Evolutionary conservation across 2,888 invertebrate species (phyloP), one percentile per base, ranked within the genome.

Genomic region (Platycnemis pennipes): DNA sequence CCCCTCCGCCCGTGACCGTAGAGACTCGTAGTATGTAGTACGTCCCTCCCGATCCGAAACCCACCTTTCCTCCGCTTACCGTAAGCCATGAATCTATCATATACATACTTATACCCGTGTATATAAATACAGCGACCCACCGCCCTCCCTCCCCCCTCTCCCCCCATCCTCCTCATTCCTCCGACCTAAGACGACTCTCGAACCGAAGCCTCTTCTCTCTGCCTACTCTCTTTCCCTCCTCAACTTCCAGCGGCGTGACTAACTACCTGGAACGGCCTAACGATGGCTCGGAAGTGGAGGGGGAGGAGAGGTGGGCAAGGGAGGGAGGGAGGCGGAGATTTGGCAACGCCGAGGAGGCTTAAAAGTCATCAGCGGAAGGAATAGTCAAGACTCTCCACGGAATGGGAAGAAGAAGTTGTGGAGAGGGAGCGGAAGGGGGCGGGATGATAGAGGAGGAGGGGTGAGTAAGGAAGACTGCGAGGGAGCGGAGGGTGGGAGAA

Each of bases 181-280:
- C 42, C 49, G 49, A 11, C 49, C 49, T 3, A 3, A 11, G 49
- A 3, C 49, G 11, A 11, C 49, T 11, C 49, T 49, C 26, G n/a
- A 49, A 49, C 49, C 49, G 49, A 49, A 49, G 49, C 87, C 45
- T 13, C 45, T 0, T 44, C 69, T 11, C 26, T 16, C 69, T 46
- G 3, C 63, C 91, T 69, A 2, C 26, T 1, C 26, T 22, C 56
- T 45, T 49, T 46, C 63, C 44, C 37, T 45, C 7, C 87, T 46
- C 45, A n/a, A 91, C 63, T 45, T 91, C 91, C 91, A 91, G 91
- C 91, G 63, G 91, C 69, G 91, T 91, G 91, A 91, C 91, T 91
- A 91, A 91, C 91, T 91, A 63, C 91, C 91, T 91, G 91, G 91
- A 91, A 91, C 91, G 69, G 63, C 91, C 63, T 91, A 91, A 91